These are phyloP conservation scores for Anoplophora glabripennis DNA, from an alignment of 1,140 invertebrate species.

Conservation along the genomic window DNA sequence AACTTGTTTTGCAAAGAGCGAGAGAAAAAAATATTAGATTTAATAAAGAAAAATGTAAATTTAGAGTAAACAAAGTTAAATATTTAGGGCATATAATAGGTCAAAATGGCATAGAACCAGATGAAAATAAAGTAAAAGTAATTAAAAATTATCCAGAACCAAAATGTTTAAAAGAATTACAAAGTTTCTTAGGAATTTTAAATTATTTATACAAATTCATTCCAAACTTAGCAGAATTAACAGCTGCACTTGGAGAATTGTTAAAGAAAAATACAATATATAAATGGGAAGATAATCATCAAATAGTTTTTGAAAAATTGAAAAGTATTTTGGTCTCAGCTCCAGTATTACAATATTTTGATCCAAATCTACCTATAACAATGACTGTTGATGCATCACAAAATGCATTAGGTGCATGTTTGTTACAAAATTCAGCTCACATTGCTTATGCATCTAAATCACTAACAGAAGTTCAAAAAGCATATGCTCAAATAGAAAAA, in stretches of 20 bases:
- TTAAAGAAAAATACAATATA: constrained; percentile 2
- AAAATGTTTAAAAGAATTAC: too few relatives aligned
- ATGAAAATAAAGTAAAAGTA: too few relatives aligned
- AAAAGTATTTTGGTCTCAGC: constrained; percentile 7
- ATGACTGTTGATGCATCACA: constrained; percentile 53
- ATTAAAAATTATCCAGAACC: too few relatives aligned
- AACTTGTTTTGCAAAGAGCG: too few relatives aligned
- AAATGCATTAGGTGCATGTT: constrained; percentile 47
- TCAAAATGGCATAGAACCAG: too few relatives aligned
- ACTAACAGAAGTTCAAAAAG: constrained; percentile 40
- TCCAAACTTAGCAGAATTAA: constrained; percentile 15
- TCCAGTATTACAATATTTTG: constrained; percentile 17
- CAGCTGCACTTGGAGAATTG: constrained; percentile 9
- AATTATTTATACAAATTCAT: constrained; percentile 24
- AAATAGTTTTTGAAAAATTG: constrained; percentile 4
- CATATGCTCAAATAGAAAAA: constrained; percentile 50
- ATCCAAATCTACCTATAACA: constrained; percentile 42
- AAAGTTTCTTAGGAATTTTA: too few relatives aligned
- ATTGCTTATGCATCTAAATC: constrained; percentile 45
- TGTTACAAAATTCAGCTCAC: constrained; percentile 46
- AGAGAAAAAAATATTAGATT: too few relatives aligned
- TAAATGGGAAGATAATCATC: constrained; percentile 1
- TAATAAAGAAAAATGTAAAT: too few relatives aligned
- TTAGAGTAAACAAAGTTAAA: too few relatives aligned
- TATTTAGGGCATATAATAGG: too few relatives aligned